Conservation (phyloP, 64 coral and sea anemone species). For the Pocillopora verrucosa region DNA sequence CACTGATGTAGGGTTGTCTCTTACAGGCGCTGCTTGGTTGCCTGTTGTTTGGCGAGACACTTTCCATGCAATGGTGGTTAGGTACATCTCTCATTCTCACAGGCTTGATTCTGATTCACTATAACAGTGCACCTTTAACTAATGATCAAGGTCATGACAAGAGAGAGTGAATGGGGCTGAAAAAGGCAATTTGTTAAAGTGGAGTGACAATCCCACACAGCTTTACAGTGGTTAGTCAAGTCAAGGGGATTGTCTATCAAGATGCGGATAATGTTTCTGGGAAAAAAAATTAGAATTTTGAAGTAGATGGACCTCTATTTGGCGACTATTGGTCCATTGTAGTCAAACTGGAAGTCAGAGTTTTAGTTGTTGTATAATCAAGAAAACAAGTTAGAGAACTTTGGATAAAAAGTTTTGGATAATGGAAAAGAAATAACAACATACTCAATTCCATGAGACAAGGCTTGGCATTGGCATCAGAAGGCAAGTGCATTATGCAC, state of each 20-base stretch:
- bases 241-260: neutral
- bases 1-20: neutral
- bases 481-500: too few relatives aligned
- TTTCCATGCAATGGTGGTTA: constrained; percentile 69
- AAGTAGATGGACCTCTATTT: neutral
- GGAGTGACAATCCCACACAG: neutral
- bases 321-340: too few relatives aligned
- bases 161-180: neutral
- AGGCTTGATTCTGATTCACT: constrained; percentile 56
- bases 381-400: neutral
- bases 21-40: constrained; percentile 62
- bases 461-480: too few relatives aligned
- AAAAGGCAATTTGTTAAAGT: neutral
- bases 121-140: constrained; percentile 41
- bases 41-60: constrained; percentile 55
- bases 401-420: neutral
- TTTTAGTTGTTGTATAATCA: neutral
- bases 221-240: neutral
- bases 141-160: neutral
- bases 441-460: too few relatives aligned
- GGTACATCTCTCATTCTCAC: constrained; percentile 68
- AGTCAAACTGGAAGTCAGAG: neutral
- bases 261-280: neutral
- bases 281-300: neutral
- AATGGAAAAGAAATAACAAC: too few relatives aligned